Percentiles rank a stretch among this genome's conserved stretches.
Conservation (phyloP, 2,797 vertebrate genomes). For the Darevskia mixta region DNA sequence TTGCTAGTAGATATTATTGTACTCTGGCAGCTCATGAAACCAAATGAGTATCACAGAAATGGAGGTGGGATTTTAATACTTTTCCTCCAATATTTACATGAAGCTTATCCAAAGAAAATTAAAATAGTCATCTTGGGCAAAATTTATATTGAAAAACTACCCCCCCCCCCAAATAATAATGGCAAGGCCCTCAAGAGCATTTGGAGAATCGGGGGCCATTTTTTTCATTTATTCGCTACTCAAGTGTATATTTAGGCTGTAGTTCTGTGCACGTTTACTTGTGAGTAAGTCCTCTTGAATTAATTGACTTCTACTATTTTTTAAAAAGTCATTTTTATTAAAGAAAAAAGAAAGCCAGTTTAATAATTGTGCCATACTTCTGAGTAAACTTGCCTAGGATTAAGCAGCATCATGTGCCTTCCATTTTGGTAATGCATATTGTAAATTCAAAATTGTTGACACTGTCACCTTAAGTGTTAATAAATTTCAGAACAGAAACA, state of each 20-base stretch:
- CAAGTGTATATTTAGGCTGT: background rate
- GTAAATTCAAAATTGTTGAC: background rate
- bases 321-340: background rate
- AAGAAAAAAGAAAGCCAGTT: too few species aligned
- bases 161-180: too few species aligned
- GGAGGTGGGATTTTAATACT: background rate
- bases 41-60: background rate
- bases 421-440: background rate
- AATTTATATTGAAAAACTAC: background rate
- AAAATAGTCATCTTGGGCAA: background rate
- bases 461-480: background rate
- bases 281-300: background rate
- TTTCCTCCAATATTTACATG: slow-evolving; percentile 6
- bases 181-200: background rate
- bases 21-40: slow-evolving; percentile 1
- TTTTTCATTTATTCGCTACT: background rate
- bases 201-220: background rate
- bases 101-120: slow-evolving; percentile 6
- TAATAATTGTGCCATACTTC: background rate
- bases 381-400: background rate
- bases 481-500: slow-evolving; percentile 1
- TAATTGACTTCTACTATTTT: background rate
- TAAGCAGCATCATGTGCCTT: background rate
- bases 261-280: background rate
- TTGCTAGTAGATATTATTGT: background rate